Percentiles rank a stretch among this genome's conserved stretches.
These are phyloP conservation scores for Saguinus midas DNA, from an alignment of 2,113 vertebrate genomes.

Conservation along the genomic window DNA sequence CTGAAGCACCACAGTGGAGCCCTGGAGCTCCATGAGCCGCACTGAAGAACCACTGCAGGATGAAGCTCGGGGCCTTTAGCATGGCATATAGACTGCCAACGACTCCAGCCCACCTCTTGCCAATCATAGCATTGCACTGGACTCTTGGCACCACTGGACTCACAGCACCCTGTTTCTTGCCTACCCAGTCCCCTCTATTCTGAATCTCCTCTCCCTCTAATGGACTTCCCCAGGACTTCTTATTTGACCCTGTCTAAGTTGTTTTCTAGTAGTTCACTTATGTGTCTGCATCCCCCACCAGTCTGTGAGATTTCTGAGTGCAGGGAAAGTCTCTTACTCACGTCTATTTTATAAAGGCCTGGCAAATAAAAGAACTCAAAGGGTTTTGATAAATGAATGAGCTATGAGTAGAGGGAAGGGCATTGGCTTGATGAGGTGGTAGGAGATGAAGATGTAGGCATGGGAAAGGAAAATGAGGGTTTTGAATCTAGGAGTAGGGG, in stretches of 20 bases:
- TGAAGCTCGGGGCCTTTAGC: background rate
- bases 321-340: background rate
- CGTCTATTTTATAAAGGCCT: background rate
- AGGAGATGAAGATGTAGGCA: background rate
- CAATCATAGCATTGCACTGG: background rate
- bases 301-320: background rate
- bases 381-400: background rate
- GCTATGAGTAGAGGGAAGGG: background rate
- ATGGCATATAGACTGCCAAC: fast-evolving
- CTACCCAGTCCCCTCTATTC: background rate
- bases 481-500: background rate
- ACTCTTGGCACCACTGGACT: no score
- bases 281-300: background rate
- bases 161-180: background rate
- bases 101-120: background rate
- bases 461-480: background rate
- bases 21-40: background rate
- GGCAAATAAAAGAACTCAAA: background rate
- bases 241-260: background rate
- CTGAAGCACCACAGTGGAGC: background rate
- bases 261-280: background rate
- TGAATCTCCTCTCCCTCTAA: background rate
- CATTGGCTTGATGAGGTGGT: background rate
- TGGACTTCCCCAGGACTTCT: background rate
- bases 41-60: background rate